Evolutionary conservation across 2,888 invertebrate genomes (phyloP), one percentile per base, ranked within the genome.

Genomic region (Drosophila kanekoi): DNA sequence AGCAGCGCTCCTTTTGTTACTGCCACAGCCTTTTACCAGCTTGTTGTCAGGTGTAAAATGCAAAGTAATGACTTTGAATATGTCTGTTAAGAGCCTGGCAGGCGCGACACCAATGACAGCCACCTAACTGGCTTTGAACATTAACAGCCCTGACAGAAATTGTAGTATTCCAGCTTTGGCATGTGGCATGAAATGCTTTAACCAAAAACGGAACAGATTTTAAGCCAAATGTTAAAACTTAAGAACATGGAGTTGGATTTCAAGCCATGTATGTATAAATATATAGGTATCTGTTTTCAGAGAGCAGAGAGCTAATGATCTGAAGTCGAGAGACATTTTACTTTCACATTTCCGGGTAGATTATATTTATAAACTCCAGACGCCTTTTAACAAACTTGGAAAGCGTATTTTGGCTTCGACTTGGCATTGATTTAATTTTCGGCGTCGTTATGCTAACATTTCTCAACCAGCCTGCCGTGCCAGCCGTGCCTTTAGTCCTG

Each of bases 31-130:
- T 47, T 49, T 69, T 43, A 59, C 57, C 68, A 72, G 52, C 63
- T 67, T 75, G 71, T 76, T 72, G 85, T 63, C 77, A 87, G 85
- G 88, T 85, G 85, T 77, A 87, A 85, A 85, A 85, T 81, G 89
- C 86, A 77, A 85, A 89, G 89, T 85, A 85, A 85, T 89, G 89
- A 70, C 77, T 73, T 69, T 70, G 67, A 87, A 81, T 77, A 62
- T 72, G 78, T 76, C 87, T 67, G 87, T 68, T 88, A 86, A 82
- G 64, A 79, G 75, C 53, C 59, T 51, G 51, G 44, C 70, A 63
- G 72, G 38, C 65, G 63, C 57, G 57, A 47, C 47, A 49, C 58
- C 72, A 28, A 28, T 35, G 59, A 23, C 56, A 62, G 33, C 57
- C 54, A 14, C 40, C 18, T 38, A 44, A 44, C 37, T 32, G 58